Evolutionary conservation across 2,797 vertebrate species (phyloP).

Genomic region (Geotrypetes seraphini): DNA sequence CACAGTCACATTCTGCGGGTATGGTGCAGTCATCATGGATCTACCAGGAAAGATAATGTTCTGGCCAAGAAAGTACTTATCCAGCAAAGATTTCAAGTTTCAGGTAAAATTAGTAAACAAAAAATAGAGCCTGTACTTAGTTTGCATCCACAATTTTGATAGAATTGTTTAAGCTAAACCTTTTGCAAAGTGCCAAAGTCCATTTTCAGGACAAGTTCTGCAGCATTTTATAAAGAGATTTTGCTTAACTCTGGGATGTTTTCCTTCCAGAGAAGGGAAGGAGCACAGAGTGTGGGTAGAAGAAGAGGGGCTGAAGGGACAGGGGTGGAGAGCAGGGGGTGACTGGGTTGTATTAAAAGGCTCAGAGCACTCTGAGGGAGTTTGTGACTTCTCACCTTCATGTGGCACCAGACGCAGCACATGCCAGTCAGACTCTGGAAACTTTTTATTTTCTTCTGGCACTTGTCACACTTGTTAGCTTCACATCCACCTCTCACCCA

Average conservation of each 20-base stretch:
- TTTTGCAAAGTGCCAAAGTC: too few relatives aligned
- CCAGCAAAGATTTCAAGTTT: too few relatives aligned
- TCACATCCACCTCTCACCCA: conserved; percentile 86
- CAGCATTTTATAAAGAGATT: too few relatives aligned
- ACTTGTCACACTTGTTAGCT: conserved; percentile 70
- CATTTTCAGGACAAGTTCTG: too few relatives aligned
- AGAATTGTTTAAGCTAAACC: too few relatives aligned
- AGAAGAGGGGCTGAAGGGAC: not conserved
- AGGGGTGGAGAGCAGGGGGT: not conserved
- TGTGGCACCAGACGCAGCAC: conserved; percentile 87
- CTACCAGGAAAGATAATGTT: conserved; percentile 41
- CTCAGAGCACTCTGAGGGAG: too few relatives aligned
- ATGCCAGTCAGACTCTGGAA: conserved; percentile 76
- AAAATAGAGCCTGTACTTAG: too few relatives aligned
- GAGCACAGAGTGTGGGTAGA: not conserved
- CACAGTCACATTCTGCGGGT: conserved; percentile 66
- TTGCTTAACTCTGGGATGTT: too few relatives aligned
- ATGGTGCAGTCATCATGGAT: conserved; percentile 77
- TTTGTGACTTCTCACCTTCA: conserved; percentile 63
- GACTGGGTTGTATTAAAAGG: too few relatives aligned
- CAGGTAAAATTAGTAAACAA: too few relatives aligned
- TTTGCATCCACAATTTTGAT: too few relatives aligned
- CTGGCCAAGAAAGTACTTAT: too few relatives aligned
- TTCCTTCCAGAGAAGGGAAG: not conserved
- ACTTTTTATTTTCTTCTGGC: conserved; percentile 87